Conservation (phyloP, 2,113 vertebrate species). For the Epinephelus lanceolatus region DNA sequence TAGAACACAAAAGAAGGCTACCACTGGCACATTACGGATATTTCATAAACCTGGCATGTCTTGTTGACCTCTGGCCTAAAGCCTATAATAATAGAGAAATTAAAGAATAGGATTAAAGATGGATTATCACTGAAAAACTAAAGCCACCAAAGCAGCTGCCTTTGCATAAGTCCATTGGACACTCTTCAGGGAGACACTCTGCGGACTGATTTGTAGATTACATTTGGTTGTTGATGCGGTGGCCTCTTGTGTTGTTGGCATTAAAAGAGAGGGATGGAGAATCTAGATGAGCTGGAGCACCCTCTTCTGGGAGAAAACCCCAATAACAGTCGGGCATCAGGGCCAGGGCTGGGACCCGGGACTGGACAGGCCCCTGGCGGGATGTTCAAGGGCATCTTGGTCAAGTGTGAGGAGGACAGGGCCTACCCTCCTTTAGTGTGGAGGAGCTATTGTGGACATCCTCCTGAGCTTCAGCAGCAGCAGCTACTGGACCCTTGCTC, state of each 20-base stretch:
- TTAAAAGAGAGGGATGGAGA: conserved; percentile 77
- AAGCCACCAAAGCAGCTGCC: conserved; percentile 65
- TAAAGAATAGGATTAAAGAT: conserved; percentile 76
- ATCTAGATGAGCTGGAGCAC: conserved; percentile 84
- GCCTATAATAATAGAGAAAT: conserved; percentile 61
- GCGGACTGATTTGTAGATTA: conserved; percentile 58
- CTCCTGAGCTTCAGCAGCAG: conserved; percentile 79
- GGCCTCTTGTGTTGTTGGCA: conserved; percentile 30
- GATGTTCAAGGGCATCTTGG: conserved; percentile 77
- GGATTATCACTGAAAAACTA: conserved; percentile 70
- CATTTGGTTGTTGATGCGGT: conserved; percentile 65
- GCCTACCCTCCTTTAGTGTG: conserved; percentile 79
- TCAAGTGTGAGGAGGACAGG: conserved; percentile 82
- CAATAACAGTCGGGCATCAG: conserved; percentile 45
- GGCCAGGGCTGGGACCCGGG: conserved; percentile 30
- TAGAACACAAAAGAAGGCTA: background rate
- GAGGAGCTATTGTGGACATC: conserved; percentile 79
- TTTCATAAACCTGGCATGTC: conserved; percentile 53
- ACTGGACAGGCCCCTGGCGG: conserved; percentile 48
- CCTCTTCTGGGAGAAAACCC: conserved; percentile 81
- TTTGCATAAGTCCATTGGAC: conserved; percentile 49
- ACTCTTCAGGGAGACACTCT: conserved; percentile 41
- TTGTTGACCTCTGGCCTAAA: conserved; percentile 37
- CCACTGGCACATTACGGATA: conserved; percentile 2
- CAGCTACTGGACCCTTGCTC: conserved; percentile 85